These are phyloP conservation scores for Notarius lentiginosus DNA, from an alignment of 2,113 vertebrate species.

Conservation along the genomic window DNA sequence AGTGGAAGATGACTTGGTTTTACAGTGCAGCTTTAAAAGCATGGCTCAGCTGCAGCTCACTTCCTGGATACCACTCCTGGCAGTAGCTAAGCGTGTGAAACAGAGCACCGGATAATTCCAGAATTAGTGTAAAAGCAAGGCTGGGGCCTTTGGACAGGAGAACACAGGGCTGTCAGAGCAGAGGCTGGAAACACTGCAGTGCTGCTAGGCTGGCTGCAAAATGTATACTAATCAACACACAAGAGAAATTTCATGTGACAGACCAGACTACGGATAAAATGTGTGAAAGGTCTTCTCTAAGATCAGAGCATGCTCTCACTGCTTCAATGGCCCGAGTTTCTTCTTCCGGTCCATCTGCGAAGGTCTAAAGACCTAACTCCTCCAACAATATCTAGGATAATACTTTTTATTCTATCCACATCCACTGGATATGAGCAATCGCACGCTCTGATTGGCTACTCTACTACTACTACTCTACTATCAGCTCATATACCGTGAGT, in stretches of 20 bases:
- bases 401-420: too few relatives aligned
- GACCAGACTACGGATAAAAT: conserved; percentile 19
- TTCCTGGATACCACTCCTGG: conserved; percentile 38
- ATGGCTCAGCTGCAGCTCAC: conserved; percentile 13
- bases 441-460: too few relatives aligned
- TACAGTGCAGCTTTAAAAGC: conserved; percentile 38
- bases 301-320: not conserved
- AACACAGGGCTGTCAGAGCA: conserved; percentile 46
- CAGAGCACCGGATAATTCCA: conserved; percentile 39
- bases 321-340: not conserved
- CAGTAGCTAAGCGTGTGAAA: conserved; percentile 41
- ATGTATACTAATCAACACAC: conserved; percentile 42
- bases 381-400: not conserved
- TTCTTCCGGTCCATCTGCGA: not conserved
- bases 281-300: not conserved
- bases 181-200: conserved; percentile 37
- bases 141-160: conserved; percentile 39
- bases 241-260: conserved; percentile 31
- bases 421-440: too few relatives aligned
- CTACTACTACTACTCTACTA: too few relatives aligned
- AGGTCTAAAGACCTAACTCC: not conserved
- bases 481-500: too few relatives aligned
- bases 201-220: conserved; percentile 38
- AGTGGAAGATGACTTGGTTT: conserved; percentile 31
- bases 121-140: conserved; percentile 46